Evolutionary conservation across 37 sponge, comb jelly and placozoan species (phyloP).

Genomic region (Sycon ciliatum): DNA sequence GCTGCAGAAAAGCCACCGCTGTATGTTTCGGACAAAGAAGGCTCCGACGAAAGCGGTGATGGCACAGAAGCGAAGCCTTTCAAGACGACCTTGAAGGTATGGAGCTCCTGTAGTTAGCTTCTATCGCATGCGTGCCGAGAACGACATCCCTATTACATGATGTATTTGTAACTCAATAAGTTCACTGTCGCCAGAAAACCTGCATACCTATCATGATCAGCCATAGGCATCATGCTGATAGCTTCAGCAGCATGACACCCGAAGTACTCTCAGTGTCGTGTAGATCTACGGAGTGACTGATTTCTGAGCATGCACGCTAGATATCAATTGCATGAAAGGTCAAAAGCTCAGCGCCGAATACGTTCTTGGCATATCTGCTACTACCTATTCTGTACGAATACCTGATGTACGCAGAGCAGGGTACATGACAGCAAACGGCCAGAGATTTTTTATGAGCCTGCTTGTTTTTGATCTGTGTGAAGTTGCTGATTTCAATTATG

Average conservation of each 20-base stretch:
- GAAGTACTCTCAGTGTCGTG: too few relatives aligned
- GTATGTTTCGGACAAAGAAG: slow-evolving; percentile 74
- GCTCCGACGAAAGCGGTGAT: slow-evolving; percentile 72
- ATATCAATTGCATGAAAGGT: too few relatives aligned
- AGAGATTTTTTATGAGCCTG: not conserved
- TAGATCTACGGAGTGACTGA: too few relatives aligned
- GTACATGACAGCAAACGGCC: not conserved
- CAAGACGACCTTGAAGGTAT: slow-evolving; percentile 70
- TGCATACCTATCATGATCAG: not conserved
- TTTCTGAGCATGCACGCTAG: too few relatives aligned
- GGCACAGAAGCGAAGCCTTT: slow-evolving; percentile 72
- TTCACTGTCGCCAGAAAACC: not conserved
- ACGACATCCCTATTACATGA: not conserved
- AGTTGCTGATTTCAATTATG: too few relatives aligned
- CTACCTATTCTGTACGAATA: too few relatives aligned
- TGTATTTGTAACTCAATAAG: not conserved
- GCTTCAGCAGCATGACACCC: too few relatives aligned
- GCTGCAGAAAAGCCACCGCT: too few relatives aligned
- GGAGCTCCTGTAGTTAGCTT: not conserved
- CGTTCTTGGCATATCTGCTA: too few relatives aligned
- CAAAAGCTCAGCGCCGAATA: too few relatives aligned
- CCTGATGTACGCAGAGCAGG: too few relatives aligned
- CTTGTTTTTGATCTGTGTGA: not conserved
- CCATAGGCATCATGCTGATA: too few relatives aligned
- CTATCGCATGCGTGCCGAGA: not conserved